Conservation (phyloP, 1,140 invertebrate genomes). For the Monomorium pharaonis region DNA sequence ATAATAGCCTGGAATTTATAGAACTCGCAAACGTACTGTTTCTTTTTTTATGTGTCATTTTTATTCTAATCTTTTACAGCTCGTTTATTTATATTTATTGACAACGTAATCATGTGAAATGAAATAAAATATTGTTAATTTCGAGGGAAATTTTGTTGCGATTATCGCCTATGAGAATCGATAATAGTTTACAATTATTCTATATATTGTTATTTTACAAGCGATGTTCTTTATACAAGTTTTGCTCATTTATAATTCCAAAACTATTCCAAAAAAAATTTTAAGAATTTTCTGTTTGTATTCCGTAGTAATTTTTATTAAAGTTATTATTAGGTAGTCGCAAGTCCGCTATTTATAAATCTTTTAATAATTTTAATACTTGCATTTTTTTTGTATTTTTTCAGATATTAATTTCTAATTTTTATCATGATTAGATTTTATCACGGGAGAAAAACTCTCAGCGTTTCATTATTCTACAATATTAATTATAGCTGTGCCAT, state of each 20-base stretch:
- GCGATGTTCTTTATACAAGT: too few species aligned
- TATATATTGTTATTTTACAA: too few species aligned
- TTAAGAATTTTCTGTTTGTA: neutral
- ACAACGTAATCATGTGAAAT: too few species aligned
- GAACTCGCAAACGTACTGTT: too few species aligned
- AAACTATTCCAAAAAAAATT: neutral
- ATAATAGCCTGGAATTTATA: too few species aligned
- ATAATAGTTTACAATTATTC: too few species aligned
- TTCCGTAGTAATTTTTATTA: neutral
- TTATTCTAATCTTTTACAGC: too few species aligned
- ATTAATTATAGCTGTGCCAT: conserved; percentile 21
- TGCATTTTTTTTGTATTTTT: neutral
- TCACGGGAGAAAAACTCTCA: neutral
- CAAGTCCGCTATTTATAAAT: neutral
- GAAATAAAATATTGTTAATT: too few species aligned
- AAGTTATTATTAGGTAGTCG: neutral
- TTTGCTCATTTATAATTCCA: neutral
- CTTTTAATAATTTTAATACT: neutral
- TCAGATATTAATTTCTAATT: neutral
- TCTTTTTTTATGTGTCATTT: too few species aligned
- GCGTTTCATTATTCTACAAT: conserved; percentile 30
- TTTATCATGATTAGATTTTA: conserved; percentile 15
- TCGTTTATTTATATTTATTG: too few species aligned
- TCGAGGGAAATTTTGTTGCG: too few species aligned
- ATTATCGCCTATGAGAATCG: too few species aligned